A percentile compares a stretch with the other conserved stretches of the same genome.
phyloP scores from a whole-genome alignment of 2,113 vertebrate species.

The Stomatorhinus ivindoensis region DNA sequence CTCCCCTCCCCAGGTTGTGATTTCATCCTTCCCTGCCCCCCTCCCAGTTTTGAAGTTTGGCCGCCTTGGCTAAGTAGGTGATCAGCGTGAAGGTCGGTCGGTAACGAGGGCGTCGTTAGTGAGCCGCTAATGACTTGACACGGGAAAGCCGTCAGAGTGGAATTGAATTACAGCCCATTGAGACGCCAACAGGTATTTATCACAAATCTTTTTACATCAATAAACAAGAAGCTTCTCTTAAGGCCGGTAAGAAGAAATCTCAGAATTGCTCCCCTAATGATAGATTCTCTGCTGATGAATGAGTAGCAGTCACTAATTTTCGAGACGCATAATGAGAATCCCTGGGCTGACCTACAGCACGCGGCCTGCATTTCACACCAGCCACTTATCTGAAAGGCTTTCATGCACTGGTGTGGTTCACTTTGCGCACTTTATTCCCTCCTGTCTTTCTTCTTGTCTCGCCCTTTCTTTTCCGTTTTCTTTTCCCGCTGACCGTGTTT shows the following conservation, averaged over 20 bases:
- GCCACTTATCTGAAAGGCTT: constrained; percentile 23
- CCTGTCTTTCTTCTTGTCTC: not conserved
- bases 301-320: constrained; percentile 20
- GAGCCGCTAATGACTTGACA: constrained; percentile 23
- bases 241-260: constrained; percentile 1
- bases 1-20: not conserved
- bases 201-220: constrained; percentile 21
- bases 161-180: constrained; percentile 22
- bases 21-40: not conserved
- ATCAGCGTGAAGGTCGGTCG: constrained; percentile 34
- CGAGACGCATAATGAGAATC: constrained; percentile 26
- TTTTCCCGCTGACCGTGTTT: constrained; percentile 34
- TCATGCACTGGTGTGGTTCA: constrained; percentile 24
- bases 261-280: constrained; percentile 26
- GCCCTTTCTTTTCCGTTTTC: not conserved
- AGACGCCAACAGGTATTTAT: constrained; percentile 27
- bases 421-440: not conserved
- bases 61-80: not conserved
- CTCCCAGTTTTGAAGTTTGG: not conserved
- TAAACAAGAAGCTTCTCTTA: constrained; percentile 7
- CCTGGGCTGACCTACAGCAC: not conserved
- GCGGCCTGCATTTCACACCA: constrained; percentile 15
- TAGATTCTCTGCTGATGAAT: constrained; percentile 21
- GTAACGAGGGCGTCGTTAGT: constrained; percentile 19
- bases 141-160: constrained; percentile 22